phyloP scores from a whole-genome alignment of 2,113 vertebrate species.

The Cervus canadensis region DNA sequence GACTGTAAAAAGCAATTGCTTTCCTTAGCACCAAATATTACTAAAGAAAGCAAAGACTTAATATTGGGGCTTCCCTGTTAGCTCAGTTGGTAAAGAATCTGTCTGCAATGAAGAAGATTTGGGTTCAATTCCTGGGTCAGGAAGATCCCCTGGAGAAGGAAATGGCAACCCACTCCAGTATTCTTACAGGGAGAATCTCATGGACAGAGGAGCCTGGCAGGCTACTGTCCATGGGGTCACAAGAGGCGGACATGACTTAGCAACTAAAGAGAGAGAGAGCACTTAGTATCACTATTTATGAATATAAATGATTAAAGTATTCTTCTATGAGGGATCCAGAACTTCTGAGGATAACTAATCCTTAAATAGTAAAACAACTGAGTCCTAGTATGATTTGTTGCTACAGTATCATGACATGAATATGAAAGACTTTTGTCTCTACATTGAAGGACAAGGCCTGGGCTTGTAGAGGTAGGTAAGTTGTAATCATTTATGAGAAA shows the following conservation, averaged over 20 bases:
- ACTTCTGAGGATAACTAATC: neutral
- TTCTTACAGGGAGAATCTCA: neutral
- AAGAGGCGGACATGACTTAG: fast-evolving
- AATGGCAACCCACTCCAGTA: neutral
- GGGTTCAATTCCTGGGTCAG: neutral
- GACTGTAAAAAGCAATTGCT: neutral
- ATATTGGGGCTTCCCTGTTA: neutral
- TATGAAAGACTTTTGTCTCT: neutral
- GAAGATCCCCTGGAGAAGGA: neutral
- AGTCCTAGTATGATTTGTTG: neutral
- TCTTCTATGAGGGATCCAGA: neutral
- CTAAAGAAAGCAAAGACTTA: neutral
- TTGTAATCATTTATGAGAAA: neutral
- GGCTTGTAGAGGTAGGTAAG: neutral
- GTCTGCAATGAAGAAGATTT: neutral
- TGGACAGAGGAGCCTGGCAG: neutral
- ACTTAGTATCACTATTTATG: constrained; percentile 9
- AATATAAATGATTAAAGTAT: neutral
- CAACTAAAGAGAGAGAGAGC: neutral
- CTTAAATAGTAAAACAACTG: constrained; percentile 14
- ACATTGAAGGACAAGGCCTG: neutral
- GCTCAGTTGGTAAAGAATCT: neutral
- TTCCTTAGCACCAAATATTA: neutral
- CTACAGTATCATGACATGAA: neutral
- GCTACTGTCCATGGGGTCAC: neutral